These are phyloP conservation scores for Sweltsa coloradensis DNA, from an alignment of 1,140 invertebrate species.

Conservation along the genomic window DNA sequence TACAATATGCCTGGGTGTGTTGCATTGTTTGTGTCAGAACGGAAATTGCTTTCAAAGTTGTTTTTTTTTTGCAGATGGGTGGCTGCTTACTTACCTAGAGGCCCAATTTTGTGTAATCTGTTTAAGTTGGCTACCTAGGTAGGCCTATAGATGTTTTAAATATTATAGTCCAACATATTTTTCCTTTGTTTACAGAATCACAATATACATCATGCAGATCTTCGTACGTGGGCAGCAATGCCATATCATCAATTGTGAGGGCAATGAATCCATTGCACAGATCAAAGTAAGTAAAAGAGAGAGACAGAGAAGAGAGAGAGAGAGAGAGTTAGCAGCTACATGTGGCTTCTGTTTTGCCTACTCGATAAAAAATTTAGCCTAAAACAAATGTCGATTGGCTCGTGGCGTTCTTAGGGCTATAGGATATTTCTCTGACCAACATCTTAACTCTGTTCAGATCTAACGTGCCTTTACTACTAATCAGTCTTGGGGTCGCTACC, in stretches of 20 bases:
- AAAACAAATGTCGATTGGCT: not conserved
- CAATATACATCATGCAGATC: conserved; percentile 55
- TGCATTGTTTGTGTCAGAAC: no score
- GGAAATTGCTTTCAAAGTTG: no score
- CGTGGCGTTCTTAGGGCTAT: not conserved
- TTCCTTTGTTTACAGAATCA: no score
- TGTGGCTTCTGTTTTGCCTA: not conserved
- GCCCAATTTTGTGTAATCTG: no score
- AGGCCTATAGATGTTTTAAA: no score
- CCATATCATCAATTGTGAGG: conserved; percentile 44
- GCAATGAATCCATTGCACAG: conserved; percentile 40
- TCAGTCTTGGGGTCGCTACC: no score
- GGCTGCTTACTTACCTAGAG: no score
- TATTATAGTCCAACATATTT: no score
- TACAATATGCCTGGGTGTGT: no score
- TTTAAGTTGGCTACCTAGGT: no score
- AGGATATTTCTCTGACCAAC: not conserved
- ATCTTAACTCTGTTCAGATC: not conserved
- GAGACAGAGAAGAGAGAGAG: not conserved
- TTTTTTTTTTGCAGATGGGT: no score
- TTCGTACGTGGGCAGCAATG: conserved; percentile 44
- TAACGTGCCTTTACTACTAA: not conserved
- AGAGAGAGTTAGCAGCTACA: not conserved
- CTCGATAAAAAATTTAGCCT: not conserved
- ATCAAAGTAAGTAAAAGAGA: conserved; percentile 42